Percentiles rank a stretch among this genome's conserved stretches.
Conservation (phyloP, 2,797 vertebrate species). For the Monodelphis domestica region DNA sequence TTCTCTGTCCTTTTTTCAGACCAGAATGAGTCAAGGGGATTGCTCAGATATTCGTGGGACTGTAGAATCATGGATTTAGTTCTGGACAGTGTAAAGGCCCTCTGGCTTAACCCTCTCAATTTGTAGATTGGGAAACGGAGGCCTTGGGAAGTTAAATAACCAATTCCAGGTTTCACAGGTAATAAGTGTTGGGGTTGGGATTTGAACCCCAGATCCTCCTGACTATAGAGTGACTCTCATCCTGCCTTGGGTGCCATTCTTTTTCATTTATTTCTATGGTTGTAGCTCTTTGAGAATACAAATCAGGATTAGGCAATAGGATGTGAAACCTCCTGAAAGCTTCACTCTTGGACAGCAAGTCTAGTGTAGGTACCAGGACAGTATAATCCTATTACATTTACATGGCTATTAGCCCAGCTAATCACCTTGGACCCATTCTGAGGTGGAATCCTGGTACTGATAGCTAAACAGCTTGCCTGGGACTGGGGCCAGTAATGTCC, state of each 20-base stretch:
- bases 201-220: background rate
- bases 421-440: background rate
- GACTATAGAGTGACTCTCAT: background rate
- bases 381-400: background rate
- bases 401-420: background rate
- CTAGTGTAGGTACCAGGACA: background rate
- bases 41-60: too few species aligned
- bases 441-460: background rate
- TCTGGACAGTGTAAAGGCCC: too few species aligned
- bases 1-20: constrained; percentile 28
- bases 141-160: background rate
- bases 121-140: background rate
- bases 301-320: background rate
- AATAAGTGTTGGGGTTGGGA: background rate
- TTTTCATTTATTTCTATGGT: background rate
- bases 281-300: background rate
- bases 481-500: too few species aligned
- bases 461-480: background rate
- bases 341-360: background rate
- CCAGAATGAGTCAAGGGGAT: constrained; percentile 1
- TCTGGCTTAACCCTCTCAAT: background rate
- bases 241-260: background rate
- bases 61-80: background rate
- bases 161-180: background rate
- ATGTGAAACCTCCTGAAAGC: background rate